Base-by-base conservation (phyloP, 1,140 invertebrate species). In the Plectus sambesii region DNA sequence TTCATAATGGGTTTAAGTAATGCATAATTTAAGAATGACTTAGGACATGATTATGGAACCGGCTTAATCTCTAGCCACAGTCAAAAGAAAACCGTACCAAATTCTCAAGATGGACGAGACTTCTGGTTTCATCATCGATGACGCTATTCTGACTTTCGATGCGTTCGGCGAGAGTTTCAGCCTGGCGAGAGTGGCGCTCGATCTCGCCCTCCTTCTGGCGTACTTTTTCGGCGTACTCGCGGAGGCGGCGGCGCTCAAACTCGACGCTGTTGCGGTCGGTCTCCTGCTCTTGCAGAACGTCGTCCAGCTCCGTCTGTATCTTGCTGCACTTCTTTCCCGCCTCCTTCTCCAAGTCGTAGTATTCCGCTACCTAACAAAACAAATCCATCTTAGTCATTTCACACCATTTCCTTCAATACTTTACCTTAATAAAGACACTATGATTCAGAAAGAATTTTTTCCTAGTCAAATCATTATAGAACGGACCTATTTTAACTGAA, bases 261-360 rank as follows among this genome's bases (percentile, higher is more conserved):
- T 97, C 90, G 20, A 93, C 77, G 6, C 82, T 75, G 73, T 96
- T 92, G 72, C 94, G 88, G 69, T 96, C 89, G 0, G 87, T 82
- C 71, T 98, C 97, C 72, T 96, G 89, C 66, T 94, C 88, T n/a
- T 92, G 79, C 72, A 89, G 89, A 9, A 96, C 83, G 0, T 87
- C 85, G 72, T 97, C 89, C 55, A 97, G 75, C 68, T 94, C 82
- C 67, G 92, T 86, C 47, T 89, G 78, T 68, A 85, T 84, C 42
- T 82, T 75, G 2, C 87, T 85, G 1, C 89, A 89, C 53, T 83
- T 79, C 56, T 89, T 86, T 1, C 87, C 85, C 12, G 89, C 92
- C 73, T 92, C 83, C 71, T 93, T 87, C 73, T 98, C 98, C 42
- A 98, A 72, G 22, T 82, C 78, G 70, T 96, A 86, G 72, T 99